Base-by-base conservation (phyloP, 2,888 invertebrate genomes). In the Matsumyia berberina region DNA sequence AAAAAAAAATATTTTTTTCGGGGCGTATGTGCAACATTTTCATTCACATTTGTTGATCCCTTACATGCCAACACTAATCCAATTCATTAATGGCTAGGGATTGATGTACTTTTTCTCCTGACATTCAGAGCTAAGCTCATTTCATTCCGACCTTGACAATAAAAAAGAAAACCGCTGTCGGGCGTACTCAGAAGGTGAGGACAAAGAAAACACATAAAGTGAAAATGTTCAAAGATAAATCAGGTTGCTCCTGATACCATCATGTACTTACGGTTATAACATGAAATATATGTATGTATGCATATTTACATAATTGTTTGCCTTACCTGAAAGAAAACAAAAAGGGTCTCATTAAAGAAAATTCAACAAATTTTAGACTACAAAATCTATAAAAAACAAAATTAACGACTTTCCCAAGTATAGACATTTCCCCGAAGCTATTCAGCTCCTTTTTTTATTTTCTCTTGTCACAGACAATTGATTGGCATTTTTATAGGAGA, bases 231-330 rank as follows among this genome's bases (percentile, higher is more conserved):
- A 3, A 37, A 37, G n/a, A 37, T 5, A 37, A 37, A 37, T 37
- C 37, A n/a, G 1, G n/a, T 37, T 11, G 1, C 12, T 42, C 42
- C 12, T 29, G n/a, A 15, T 60, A 5, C 12, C 29, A 0, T 4
- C 33, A 1, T 15, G 33, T 62, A 62, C 62, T 62, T 62, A 46
- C 62, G 44, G 33, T 44, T 46, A n/a, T n/a, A 11, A 60, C 12
- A 44, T 44, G 15, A 44, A 44, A 44, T 15, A 24, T 24, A 24
- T 4, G 2, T 24, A 24, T 24, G 24, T 24, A 24, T 24, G 24
- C 24, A 24, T 4, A 44, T 44, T 29, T 39, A 19, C n/a, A 24
- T 17, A 24, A 39, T 39, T 29, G 11, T 35, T 15, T 35, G 11
- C 11, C 62, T 46, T 64, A 64, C 44, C 46, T 46, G 62, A 35